Percentiles rank a stretch among this genome's conserved stretches.
These are phyloP conservation scores for Brachyhypopomus gauderio DNA, from an alignment of 2,113 vertebrate species.

Conservation along the genomic window DNA sequence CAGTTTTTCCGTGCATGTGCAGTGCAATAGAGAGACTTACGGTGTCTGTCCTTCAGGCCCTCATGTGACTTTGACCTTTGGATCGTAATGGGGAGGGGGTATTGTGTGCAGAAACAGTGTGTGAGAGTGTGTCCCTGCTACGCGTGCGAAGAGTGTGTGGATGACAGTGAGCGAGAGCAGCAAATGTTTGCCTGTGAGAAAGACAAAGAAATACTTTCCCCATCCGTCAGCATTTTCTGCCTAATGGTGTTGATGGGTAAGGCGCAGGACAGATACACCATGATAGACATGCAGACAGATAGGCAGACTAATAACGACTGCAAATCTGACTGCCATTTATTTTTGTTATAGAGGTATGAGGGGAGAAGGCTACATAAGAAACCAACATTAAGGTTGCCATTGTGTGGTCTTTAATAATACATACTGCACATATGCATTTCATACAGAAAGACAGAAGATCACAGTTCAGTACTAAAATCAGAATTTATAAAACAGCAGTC, in stretches of 20 bases:
- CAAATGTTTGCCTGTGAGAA: constrained; percentile 29
- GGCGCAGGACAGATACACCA: neutral
- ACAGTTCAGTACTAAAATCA: too few species aligned
- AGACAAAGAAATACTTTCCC: constrained; percentile 47
- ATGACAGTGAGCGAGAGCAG: constrained; percentile 46
- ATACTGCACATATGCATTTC: neutral
- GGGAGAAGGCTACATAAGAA: neutral
- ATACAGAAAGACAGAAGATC: too few species aligned
- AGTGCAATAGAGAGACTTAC: constrained; percentile 59
- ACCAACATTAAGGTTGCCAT: neutral
- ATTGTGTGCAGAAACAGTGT: constrained; percentile 60
- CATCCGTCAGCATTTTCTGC: constrained; percentile 48
- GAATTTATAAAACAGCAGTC: too few species aligned
- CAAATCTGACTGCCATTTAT: constrained; percentile 21
- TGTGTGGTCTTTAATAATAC: neutral
- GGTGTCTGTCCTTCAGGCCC: constrained; percentile 78
- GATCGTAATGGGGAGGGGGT: constrained; percentile 72
- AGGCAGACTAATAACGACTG: constrained; percentile 6
- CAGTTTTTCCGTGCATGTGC: constrained; percentile 54
- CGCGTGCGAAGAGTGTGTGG: constrained; percentile 39
- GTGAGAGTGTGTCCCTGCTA: constrained; percentile 34
- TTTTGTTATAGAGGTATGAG: constrained; percentile 7
- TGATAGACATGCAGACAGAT: constrained; percentile 4
- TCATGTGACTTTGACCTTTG: constrained; percentile 82
- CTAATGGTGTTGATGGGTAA: constrained; percentile 25